These are phyloP conservation scores for Oenanthe melanoleuca DNA, from an alignment of 2,113 vertebrate species.

Conservation along the genomic window DNA sequence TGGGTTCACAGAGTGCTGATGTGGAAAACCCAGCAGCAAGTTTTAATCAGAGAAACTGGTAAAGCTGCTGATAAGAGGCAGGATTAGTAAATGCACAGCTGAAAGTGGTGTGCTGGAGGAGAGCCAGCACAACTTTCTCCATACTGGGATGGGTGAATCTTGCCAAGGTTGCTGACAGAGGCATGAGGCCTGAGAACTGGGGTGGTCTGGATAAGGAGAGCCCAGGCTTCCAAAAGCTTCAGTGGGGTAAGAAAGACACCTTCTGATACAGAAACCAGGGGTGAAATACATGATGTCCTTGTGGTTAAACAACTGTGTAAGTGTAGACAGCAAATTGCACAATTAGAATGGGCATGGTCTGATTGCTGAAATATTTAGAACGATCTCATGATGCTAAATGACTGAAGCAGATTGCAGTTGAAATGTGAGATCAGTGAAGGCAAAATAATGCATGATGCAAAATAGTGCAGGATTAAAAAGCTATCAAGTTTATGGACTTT, in stretches of 20 bases:
- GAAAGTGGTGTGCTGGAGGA: neutral
- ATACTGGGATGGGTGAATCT: neutral
- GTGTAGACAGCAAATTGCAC: neutral
- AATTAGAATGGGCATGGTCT: neutral
- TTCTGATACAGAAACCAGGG: neutral
- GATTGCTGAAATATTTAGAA: neutral
- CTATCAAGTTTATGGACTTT: neutral
- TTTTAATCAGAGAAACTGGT: neutral
- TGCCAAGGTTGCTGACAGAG: neutral
- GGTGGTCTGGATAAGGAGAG: neutral
- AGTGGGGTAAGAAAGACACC: neutral
- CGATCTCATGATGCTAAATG: neutral
- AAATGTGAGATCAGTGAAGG: neutral
- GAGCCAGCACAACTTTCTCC: neutral
- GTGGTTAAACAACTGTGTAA: neutral
- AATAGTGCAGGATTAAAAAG: neutral
- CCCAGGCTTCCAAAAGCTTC: neutral
- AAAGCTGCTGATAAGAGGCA: neutral
- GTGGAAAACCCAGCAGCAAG: neutral
- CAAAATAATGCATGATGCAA: neutral
- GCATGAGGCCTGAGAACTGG: accelerated
- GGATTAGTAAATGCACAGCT: neutral
- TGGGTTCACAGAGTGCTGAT: neutral
- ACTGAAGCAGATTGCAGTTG: neutral
- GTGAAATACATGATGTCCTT: neutral